phyloP scores from a whole-genome alignment of 2,797 vertebrate species.

The Trematomus bernacchii region DNA sequence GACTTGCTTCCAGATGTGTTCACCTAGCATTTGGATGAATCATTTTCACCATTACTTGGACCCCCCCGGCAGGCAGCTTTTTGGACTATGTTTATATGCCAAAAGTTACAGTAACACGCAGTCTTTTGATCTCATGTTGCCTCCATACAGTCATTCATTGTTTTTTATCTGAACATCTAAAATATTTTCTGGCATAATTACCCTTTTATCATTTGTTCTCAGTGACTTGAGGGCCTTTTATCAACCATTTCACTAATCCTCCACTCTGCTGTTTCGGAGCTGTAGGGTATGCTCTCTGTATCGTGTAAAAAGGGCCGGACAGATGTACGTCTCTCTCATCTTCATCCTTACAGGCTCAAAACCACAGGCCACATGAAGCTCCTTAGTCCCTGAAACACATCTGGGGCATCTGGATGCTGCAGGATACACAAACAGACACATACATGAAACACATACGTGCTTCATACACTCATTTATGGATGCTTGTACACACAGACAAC shows the following conservation, averaged over 20 bases:
- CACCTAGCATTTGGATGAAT: slow-evolving; percentile 63
- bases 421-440: slow-evolving; percentile 42
- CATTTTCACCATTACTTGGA: slow-evolving; percentile 55
- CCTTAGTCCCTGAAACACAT: slow-evolving; percentile 55
- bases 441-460: background rate
- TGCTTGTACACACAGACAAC: slow-evolving; percentile 30
- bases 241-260: slow-evolving; percentile 26
- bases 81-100: slow-evolving; percentile 38
- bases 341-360: slow-evolving; percentile 36
- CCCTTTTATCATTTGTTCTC: slow-evolving; percentile 40
- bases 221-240: slow-evolving; percentile 14
- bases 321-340: slow-evolving; percentile 47
- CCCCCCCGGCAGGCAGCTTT: slow-evolving; percentile 36
- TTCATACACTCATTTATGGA: slow-evolving; percentile 16
- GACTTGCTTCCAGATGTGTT: slow-evolving; percentile 72
- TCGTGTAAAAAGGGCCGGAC: slow-evolving; percentile 39
- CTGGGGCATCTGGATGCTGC: slow-evolving; percentile 58
- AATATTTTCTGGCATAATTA: slow-evolving; percentile 12
- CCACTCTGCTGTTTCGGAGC: background rate
- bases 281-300: slow-evolving; percentile 20
- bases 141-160: slow-evolving; percentile 20
- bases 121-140: slow-evolving; percentile 47
- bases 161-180: slow-evolving; percentile 21
- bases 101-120: slow-evolving; percentile 39
- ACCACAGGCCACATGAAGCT: slow-evolving; percentile 63